Evolutionary conservation across 2,797 vertebrate species (phyloP).

Genomic region (Phrynocephalus guinanensis): DNA sequence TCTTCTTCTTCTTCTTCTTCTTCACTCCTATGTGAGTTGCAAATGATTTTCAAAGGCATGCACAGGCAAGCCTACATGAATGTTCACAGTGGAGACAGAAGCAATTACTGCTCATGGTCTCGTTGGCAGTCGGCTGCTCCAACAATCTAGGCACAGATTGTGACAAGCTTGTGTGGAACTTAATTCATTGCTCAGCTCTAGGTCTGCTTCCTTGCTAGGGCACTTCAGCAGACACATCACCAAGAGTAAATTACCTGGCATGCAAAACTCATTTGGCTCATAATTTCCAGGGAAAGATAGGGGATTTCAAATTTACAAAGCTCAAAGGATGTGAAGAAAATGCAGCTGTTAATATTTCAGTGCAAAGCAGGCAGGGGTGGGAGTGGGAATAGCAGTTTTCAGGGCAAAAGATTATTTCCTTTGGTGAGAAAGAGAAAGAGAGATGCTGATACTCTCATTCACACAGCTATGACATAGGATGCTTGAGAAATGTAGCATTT

Average conservation of each 20-base stretch:
- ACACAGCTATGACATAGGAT: slow-evolving; percentile 28
- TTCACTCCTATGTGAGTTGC: neutral
- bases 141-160: neutral
- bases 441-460: slow-evolving; percentile 30
- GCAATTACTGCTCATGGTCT: neutral
- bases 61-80: neutral
- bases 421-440: slow-evolving; percentile 20
- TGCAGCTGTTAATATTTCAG: slow-evolving; percentile 29
- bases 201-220: neutral
- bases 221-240: slow-evolving; percentile 1
- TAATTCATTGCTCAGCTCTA: neutral
- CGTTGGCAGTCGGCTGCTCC: neutral
- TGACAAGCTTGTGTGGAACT: neutral
- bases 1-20: neutral
- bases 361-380: neutral
- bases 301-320: neutral
- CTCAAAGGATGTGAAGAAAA: neutral
- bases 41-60: neutral
- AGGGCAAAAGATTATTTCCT: neutral
- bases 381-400: neutral
- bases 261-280: neutral
- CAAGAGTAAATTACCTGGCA: slow-evolving; percentile 13
- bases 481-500: slow-evolving; percentile 20
- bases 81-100: neutral
- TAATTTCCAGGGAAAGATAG: neutral